These are phyloP conservation scores for Mycteria americana DNA, from an alignment of 2,797 vertebrate genomes.

Conservation along the genomic window DNA sequence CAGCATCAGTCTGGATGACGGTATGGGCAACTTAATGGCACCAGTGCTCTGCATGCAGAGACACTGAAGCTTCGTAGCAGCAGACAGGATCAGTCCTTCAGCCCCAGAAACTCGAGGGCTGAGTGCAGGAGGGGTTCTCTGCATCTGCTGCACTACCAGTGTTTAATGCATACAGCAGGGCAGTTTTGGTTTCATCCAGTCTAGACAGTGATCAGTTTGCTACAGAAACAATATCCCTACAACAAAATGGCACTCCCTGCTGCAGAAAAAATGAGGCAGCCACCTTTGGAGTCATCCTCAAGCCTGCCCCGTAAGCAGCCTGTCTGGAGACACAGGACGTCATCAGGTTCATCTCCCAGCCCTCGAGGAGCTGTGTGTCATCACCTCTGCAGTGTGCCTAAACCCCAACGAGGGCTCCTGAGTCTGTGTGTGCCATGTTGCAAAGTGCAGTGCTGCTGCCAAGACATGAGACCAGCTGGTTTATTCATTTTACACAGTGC, in stretches of 20 bases:
- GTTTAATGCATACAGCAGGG: neutral
- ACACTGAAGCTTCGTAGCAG: neutral
- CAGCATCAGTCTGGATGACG: neutral
- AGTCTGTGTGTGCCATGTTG: neutral
- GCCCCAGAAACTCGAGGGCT: neutral
- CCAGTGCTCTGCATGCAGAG: neutral
- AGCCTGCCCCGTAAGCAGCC: neutral
- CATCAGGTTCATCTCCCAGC: neutral
- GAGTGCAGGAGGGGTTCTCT: neutral
- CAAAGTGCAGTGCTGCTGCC: conserved; percentile 16
- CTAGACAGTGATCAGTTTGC: neutral
- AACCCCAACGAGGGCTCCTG: neutral
- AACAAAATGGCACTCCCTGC: neutral
- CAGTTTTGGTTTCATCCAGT: neutral
- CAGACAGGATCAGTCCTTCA: neutral
- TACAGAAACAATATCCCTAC: neutral
- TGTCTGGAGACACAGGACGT: neutral
- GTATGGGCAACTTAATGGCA: neutral
- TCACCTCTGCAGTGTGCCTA: conserved; percentile 18
- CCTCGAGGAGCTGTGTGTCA: neutral
- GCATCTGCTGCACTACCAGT: neutral
- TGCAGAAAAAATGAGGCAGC: neutral
- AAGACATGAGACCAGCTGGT: conserved; percentile 18
- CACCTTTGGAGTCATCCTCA: conserved; percentile 7
- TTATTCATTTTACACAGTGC: conserved; percentile 68